phyloP scores from a whole-genome alignment of 2,797 vertebrate genomes.

The Labroides dimidiatus region DNA sequence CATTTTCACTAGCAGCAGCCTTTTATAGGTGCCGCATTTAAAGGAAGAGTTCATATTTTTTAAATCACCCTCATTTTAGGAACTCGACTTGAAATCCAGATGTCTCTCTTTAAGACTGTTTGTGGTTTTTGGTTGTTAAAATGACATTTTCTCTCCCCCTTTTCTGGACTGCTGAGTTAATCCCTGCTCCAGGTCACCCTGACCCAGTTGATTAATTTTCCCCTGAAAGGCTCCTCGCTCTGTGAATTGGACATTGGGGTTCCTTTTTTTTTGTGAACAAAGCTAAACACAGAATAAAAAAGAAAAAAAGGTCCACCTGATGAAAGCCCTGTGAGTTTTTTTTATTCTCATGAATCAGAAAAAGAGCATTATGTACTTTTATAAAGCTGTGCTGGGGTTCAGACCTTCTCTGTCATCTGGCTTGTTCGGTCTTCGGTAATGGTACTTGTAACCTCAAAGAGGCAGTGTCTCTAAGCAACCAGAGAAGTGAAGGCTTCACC shows the following conservation, averaged over 20 bases:
- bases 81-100: neutral
- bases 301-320: slow-evolving; percentile 38
- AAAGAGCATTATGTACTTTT: slow-evolving; percentile 34
- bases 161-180: slow-evolving; percentile 41
- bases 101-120: neutral
- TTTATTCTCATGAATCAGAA: slow-evolving; percentile 31
- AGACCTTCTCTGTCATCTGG: slow-evolving; percentile 48
- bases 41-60: slow-evolving; percentile 31
- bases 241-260: slow-evolving; percentile 65
- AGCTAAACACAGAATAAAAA: slow-evolving; percentile 36
- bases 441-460: slow-evolving; percentile 82
- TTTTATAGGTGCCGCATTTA: slow-evolving; percentile 33
- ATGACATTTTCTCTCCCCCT: slow-evolving; percentile 12
- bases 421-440: slow-evolving; percentile 70
- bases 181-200: slow-evolving; percentile 75
- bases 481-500: slow-evolving; percentile 88
- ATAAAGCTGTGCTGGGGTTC: slow-evolving; percentile 28
- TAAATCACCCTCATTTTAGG: neutral
- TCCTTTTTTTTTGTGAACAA: slow-evolving; percentile 59
- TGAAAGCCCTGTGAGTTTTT: slow-evolving; percentile 47
- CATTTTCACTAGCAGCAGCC: slow-evolving; percentile 34
- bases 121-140: slow-evolving; percentile 1
- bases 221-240: slow-evolving; percentile 69
- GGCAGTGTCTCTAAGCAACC: slow-evolving; percentile 92
- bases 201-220: slow-evolving; percentile 80